phyloP scores from a whole-genome alignment of 2,888 invertebrate genomes.

The Conops quadrifasciatus region DNA sequence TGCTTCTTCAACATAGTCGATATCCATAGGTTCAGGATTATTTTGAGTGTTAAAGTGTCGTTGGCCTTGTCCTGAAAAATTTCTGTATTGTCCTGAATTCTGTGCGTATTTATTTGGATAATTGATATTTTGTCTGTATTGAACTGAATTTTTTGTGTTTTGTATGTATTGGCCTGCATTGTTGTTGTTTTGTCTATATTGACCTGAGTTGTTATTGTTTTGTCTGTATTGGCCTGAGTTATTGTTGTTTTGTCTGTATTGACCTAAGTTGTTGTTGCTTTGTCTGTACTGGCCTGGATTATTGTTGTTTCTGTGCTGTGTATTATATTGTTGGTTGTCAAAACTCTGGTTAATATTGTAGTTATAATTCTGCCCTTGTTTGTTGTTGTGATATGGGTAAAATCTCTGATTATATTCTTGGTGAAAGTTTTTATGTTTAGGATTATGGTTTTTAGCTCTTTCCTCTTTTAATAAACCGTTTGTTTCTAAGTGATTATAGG shows the following conservation, averaged over 20 bases:
- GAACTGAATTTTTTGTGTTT: background rate
- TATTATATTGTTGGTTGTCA: too few relatives aligned
- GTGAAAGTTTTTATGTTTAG: background rate
- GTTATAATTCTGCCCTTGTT: background rate
- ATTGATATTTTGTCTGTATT: constrained; percentile 5
- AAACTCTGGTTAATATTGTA: too few relatives aligned
- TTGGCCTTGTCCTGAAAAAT: constrained; percentile 9
- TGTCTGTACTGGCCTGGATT: too few relatives aligned
- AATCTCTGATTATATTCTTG: background rate
- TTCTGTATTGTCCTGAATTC: constrained; percentile 13
- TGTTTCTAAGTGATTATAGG: background rate
- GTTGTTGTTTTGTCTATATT: background rate
- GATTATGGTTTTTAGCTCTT: background rate
- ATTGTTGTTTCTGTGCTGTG: too few relatives aligned
- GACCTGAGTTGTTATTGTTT: background rate
- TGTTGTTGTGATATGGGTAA: background rate
- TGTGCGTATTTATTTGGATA: background rate
- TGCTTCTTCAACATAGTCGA: background rate
- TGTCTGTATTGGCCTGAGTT: too few relatives aligned
- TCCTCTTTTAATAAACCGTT: constrained; percentile 4
- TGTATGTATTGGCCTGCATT: background rate
- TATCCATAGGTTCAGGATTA: background rate
- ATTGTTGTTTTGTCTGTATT: too few relatives aligned
- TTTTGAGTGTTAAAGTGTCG: constrained; percentile 6
- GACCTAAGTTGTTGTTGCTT: too few relatives aligned